Evolutionary conservation across 1,140 invertebrate genomes (phyloP), one percentile per base, ranked within the genome.

Genomic region (Linepithema humile): DNA sequence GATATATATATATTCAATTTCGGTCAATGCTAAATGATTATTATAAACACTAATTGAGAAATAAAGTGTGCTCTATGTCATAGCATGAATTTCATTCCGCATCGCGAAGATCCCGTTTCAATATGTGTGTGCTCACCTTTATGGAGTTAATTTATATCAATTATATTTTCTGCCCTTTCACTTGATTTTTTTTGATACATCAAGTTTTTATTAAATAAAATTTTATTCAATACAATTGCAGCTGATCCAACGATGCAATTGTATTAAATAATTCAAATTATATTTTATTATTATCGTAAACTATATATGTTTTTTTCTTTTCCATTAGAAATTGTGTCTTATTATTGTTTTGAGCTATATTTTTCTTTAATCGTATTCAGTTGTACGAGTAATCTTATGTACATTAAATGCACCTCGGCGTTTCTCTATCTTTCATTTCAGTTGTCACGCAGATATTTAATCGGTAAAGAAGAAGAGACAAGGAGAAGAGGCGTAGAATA

Each of bases 21-120:
- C 90, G 92, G 90, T 93, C 91, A 93, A 93, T 93, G 92, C 92
- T 94, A 93, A 92, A 93, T 92, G 87, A 93, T 93, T 93, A 94
- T 93, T 93, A 94, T 92, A 90, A n/a, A 93, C 90, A 77, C 57
- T 91, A 93, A 93, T 92, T 93, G 92, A 91, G 89, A 92, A 94
- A 94, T 94, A 94, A 94, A 94, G 92, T 94, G 93, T 94, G 92
- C 92, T 94, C 92, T 94, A 93, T 93, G 93, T 94, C 93, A 94
- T 91, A 82, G 86, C 80, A 87, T 72, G 20, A 74, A 12, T 60
- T 53, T 65, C 29, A 62, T 32, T 64, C n/a, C 23, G 26, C 20
- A 59, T 10, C 26, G 20, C 40, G 23, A 43, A 23, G 20, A 40
- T 82, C 20, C 23, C 17, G n/a, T 23, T 35, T 40, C 48, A 5